Conservation (phyloP, 2,113 vertebrate genomes). For the Lontra canadensis region DNA sequence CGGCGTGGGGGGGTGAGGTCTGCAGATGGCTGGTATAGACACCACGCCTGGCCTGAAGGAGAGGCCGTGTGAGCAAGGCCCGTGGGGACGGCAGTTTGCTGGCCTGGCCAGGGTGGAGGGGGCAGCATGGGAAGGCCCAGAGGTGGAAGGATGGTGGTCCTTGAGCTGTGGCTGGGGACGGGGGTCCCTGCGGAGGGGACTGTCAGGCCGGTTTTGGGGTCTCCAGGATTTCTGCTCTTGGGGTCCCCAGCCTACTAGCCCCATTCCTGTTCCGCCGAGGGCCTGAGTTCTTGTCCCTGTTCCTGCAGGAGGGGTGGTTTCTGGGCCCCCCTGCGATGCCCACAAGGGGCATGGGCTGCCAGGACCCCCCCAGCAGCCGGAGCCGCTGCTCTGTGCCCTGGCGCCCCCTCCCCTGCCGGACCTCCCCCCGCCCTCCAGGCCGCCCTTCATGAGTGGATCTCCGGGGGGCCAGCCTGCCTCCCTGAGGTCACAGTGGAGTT, state of each 20-base stretch:
- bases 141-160: fast-evolving
- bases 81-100: fast-evolving
- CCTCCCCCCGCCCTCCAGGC: not conserved
- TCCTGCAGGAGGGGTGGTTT: not conserved
- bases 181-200: not conserved
- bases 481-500: not conserved
- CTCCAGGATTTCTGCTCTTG: not conserved
- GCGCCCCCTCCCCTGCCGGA: too few relatives aligned
- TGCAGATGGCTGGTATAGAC: not conserved
- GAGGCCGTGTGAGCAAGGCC: not conserved
- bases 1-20: not conserved
- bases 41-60: not conserved
- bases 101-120: not conserved
- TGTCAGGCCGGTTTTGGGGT: too few relatives aligned
- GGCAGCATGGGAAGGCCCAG: not conserved
- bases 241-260: not conserved
- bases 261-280: not conserved
- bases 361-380: too few relatives aligned
- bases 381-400: too few relatives aligned
- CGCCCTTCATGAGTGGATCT: not conserved
- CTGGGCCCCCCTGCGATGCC: not conserved
- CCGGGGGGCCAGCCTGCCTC: too few relatives aligned
- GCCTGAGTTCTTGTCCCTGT: not conserved
- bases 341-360: not conserved
- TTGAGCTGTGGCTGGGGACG: not conserved